Evolutionary conservation across 2,888 invertebrate genomes (phyloP).

Genomic region (Drosophila longiperda): DNA sequence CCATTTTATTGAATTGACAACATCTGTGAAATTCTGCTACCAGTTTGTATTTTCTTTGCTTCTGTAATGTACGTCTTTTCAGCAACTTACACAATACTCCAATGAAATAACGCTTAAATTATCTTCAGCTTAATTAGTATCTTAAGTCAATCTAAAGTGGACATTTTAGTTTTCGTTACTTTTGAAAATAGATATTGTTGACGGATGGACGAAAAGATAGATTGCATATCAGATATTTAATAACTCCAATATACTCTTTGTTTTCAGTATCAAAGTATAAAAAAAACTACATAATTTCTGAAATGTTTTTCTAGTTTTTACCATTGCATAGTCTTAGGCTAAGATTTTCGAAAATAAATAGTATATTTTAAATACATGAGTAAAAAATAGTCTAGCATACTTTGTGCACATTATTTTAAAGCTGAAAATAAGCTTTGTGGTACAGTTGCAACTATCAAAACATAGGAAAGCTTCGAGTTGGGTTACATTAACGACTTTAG

Average conservation of each 20-base stretch:
- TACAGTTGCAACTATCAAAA: background rate
- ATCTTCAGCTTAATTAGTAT: no score
- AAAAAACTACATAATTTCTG: background rate
- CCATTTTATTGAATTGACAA: background rate
- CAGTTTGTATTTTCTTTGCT: background rate
- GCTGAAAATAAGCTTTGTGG: background rate
- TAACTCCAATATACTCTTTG: background rate
- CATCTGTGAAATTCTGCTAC: conserved; percentile 22
- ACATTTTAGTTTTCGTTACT: no score
- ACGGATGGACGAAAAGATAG: background rate
- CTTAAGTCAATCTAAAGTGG: no score
- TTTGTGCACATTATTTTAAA: conserved; percentile 11
- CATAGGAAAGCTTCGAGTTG: background rate
- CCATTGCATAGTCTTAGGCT: conserved; percentile 43
- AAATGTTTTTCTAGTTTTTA: background rate
- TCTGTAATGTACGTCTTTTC: no score
- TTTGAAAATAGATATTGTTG: no score
- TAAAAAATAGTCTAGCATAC: conserved; percentile 30
- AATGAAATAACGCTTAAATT: no score
- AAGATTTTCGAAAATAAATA: background rate
- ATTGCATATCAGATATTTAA: background rate
- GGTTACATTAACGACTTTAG: background rate
- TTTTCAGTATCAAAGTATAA: no score
- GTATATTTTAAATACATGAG: background rate
- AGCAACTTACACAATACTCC: background rate